Percentiles rank a stretch among this genome's conserved stretches.
phyloP scores from a whole-genome alignment of 37 sponge, comb jelly and placozoan genomes.

The Amphimedon queenslandica region DNA sequence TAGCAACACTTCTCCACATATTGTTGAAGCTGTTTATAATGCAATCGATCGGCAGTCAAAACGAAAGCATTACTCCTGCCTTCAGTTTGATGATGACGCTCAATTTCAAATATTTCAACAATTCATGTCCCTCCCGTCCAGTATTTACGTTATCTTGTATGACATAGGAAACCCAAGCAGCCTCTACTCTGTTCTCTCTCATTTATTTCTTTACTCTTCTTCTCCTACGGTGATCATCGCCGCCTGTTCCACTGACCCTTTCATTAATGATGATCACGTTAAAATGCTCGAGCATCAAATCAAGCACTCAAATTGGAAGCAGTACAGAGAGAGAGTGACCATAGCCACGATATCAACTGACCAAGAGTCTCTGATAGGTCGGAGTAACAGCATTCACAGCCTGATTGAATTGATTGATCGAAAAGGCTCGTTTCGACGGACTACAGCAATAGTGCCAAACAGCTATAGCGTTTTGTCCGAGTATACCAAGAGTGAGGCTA shows the following conservation, averaged over 20 bases:
- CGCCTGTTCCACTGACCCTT: slow-evolving; percentile 25
- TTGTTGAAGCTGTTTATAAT: neutral
- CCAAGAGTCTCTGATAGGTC: neutral
- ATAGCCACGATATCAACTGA: neutral
- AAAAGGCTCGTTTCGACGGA: neutral
- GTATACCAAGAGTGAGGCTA: neutral
- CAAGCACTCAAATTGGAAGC: slow-evolving; percentile 32
- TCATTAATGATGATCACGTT: too few relatives aligned
- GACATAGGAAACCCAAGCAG: slow-evolving; percentile 34
- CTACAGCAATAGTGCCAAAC: neutral
- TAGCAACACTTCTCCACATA: neutral
- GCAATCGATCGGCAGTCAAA: neutral
- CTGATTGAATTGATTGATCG: neutral
- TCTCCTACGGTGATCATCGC: slow-evolving; percentile 16
- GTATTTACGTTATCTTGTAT: slow-evolving; percentile 45
- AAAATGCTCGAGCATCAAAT: slow-evolving; percentile 5
- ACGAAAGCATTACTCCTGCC: neutral
- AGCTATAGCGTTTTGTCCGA: slow-evolving; percentile 35
- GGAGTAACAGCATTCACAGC: neutral
- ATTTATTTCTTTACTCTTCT: slow-evolving; percentile 37
- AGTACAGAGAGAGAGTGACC: slow-evolving; percentile 15
- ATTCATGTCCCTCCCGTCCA: slow-evolving; percentile 26
- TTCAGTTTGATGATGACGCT: slow-evolving; percentile 2
- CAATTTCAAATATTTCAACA: slow-evolving; percentile 47
- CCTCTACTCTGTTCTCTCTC: slow-evolving; percentile 20